Evolutionary conservation across 2,888 invertebrate species (phyloP).

Genomic region (Colostygia pectinataria): DNA sequence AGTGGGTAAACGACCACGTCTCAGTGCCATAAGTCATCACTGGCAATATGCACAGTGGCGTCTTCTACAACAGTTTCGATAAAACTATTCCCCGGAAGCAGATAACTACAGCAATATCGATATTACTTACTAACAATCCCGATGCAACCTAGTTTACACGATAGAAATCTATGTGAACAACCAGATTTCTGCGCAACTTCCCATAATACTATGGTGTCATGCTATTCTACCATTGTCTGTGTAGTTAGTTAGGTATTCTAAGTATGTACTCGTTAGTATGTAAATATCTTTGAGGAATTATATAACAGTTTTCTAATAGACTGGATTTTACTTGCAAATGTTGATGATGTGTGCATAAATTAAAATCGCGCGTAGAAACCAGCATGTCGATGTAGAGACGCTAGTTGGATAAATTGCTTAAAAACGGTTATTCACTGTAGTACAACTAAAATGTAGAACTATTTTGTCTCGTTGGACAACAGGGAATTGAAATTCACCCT

Average conservation of each 20-base stretch:
- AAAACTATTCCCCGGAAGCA: not conserved
- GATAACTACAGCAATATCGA: conserved; percentile 19
- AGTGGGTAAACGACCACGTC: too few species aligned
- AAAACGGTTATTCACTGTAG: too few species aligned
- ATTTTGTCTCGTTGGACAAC: too few species aligned
- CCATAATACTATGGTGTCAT: conserved; percentile 25
- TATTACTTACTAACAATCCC: conserved; percentile 25
- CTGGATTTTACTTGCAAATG: not conserved
- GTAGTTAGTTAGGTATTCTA: conserved; percentile 3
- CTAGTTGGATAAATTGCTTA: too few species aligned
- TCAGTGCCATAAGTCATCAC: too few species aligned
- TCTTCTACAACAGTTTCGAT: not conserved
- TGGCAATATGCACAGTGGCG: too few species aligned
- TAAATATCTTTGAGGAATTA: conserved; percentile 3
- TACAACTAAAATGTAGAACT: too few species aligned
- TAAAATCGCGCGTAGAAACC: not conserved
- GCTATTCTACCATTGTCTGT: conserved; percentile 17
- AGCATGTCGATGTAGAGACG: not conserved
- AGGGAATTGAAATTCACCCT: too few species aligned
- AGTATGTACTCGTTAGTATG: conserved; percentile 11
- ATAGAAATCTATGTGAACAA: conserved; percentile 27
- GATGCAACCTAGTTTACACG: conserved; percentile 36
- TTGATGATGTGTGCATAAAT: not conserved
- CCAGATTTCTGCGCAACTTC: conserved; percentile 32
- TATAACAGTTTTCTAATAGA: conserved; percentile 1